Percentiles rank a stretch among this genome's conserved stretches.
phyloP scores from a whole-genome alignment of 2,888 invertebrate species.

The Epistrophe eligans region DNA sequence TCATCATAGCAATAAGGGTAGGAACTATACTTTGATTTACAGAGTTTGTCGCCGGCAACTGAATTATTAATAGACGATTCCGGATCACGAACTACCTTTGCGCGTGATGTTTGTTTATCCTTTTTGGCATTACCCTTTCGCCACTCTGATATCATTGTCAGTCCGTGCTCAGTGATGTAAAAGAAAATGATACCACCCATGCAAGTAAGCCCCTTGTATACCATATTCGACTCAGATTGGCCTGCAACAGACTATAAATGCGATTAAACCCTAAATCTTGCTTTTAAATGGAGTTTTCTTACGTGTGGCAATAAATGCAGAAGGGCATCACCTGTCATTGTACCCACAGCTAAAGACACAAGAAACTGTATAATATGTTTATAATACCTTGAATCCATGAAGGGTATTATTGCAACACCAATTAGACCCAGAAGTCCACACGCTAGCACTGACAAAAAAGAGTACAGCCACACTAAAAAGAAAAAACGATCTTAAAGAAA shows the following conservation, averaged over 20 bases:
- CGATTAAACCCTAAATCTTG: neutral
- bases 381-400: constrained; percentile 95
- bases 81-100: constrained; percentile 89
- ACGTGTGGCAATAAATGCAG: constrained; percentile 96
- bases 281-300: constrained; percentile 78
- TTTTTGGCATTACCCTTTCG: constrained; percentile 89
- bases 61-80: constrained; percentile 83
- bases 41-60: constrained; percentile 86
- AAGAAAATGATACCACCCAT: constrained; percentile 92
- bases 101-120: constrained; percentile 87
- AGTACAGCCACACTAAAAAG: constrained; percentile 91
- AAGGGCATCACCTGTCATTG: constrained; percentile 95
- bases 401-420: constrained; percentile 95
- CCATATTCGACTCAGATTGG: constrained; percentile 87
- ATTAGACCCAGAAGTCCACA: constrained; percentile 95
- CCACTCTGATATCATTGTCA: constrained; percentile 92
- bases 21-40: constrained; percentile 95
- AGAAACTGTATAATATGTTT: constrained; percentile 95
- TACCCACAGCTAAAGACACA: constrained; percentile 96
- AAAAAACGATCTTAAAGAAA: constrained; percentile 4
- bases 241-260: constrained; percentile 80
- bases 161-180: constrained; percentile 93
- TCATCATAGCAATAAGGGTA: constrained; percentile 95
- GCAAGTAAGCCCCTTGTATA: constrained; percentile 92
- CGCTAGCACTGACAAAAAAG: constrained; percentile 90